Base-by-base conservation (phyloP, 2,888 invertebrate species). In the Ptycholaimellus sp. region DNA sequence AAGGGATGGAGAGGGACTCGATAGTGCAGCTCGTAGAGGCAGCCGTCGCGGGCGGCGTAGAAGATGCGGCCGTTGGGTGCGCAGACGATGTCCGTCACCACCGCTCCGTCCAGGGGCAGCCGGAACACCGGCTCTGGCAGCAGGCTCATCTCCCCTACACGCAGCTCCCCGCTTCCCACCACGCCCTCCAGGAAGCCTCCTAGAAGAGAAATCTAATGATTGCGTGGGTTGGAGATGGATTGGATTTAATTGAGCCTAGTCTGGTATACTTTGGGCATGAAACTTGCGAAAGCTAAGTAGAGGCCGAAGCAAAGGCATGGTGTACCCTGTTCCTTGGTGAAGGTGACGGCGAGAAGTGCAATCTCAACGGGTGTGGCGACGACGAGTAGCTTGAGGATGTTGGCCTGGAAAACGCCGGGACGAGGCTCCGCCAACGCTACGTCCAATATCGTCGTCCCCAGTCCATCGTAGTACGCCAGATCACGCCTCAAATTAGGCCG, bases 331-430 rank as follows among this genome's bases (percentile, higher is more conserved):
- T 46, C 45, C 30, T 49, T 47, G 20, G 49, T 45, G 44, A 68
- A 65, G 30, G 68, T 68, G 47, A 76, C 70, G 52, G 82, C 83
- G 50, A 85, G 68, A 27, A 85, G 72, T 36, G 82, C 74, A 48
- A 96, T 76, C 65, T 93, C 90, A 31, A 80, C 74, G 19, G 83
- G 76, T n/a, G 93, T 93, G 13, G 85, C 78, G 37, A 96, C 65
- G 43, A 87, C 73, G 35, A 96, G 65, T 38, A 96, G 66, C 63
- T 81, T 77, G 62, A 79, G 79, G 11, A 96, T 79, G 60, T 81
- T 78, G 44, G 70, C 46, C 21, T 46, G 40, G 33, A 52, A 51
- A 6, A 52, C 46, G 20, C 61, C 62, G 25, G 72, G 61, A 59
- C 79, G 85, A 1, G 90, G 87, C 55, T 57, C 60, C 0, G 83